These are phyloP conservation scores for Cephus nigrinus DNA, from an alignment of 2,888 invertebrate species.

Conservation along the genomic window DNA sequence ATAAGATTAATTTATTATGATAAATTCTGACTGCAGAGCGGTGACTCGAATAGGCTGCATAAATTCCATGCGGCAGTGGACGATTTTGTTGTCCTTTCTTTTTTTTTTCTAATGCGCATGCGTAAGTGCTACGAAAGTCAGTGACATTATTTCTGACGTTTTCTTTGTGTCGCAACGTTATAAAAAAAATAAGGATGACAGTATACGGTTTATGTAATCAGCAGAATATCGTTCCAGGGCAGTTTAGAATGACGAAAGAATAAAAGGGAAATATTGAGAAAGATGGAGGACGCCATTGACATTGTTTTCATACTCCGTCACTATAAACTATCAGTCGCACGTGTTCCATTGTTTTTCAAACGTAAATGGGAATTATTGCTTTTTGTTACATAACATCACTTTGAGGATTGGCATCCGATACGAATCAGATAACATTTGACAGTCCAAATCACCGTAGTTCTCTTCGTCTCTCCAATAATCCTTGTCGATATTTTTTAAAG, in stretches of 20 bases:
- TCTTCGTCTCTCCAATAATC: not conserved
- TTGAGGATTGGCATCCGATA: not conserved
- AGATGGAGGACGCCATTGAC: not conserved
- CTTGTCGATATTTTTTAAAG: not conserved
- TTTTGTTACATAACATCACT: conserved; percentile 16
- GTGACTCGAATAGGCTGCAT: not conserved
- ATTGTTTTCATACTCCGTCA: conserved; percentile 8
- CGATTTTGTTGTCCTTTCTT: not conserved
- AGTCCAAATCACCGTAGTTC: not conserved
- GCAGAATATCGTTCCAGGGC: not conserved
- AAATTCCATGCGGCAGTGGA: not conserved
- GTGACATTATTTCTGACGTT: not conserved
- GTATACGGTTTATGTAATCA: not conserved
- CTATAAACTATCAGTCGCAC: conserved; percentile 44
- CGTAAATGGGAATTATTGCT: conserved; percentile 40
- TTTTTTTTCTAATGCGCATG: not conserved
- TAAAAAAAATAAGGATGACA: not conserved
- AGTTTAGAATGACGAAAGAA: not conserved
- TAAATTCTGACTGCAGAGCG: not conserved
- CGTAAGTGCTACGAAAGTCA: not conserved
- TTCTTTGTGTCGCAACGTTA: not conserved
- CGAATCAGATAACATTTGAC: not conserved
- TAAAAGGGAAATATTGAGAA: not conserved
- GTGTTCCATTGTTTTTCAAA: conserved; percentile 25
- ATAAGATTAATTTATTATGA: not conserved